Base-by-base conservation (phyloP, 1,140 invertebrate genomes). In the Achatina immaculata region DNA sequence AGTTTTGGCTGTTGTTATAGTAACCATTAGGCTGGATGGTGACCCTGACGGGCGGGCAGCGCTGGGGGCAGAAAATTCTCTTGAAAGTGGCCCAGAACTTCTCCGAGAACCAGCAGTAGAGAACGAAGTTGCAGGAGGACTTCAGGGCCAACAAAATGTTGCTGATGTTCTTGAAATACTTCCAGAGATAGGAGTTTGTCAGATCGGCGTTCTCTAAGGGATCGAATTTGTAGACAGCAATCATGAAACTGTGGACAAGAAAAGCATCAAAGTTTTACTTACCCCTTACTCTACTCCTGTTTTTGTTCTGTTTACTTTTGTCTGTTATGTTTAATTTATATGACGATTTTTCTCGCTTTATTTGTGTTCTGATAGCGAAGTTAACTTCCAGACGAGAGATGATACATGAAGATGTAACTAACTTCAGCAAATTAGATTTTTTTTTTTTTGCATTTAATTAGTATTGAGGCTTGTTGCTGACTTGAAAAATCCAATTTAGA, bases 81-180 rank as follows among this genome's bases (percentile, higher is more conserved):
- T 62, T 62, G 58, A 62, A 62, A 34, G 58, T 62, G 7, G 93
- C 93, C 78, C 95, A 93, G 90, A 95, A 96, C 85, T 95, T 95
- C 89, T 95, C 94, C 83, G 94, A 95, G 86, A 95, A 93, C 81
- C 94, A 94, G 87, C 95, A 95, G 89, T 95, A 96, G 42, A 96
- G 90, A 69, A 95, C 92, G 28, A 62, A 62, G 58, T 62, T 62
- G 58, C 58, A 62, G 3, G 58, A 62, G 9, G 58, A 62, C 58
- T 95, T 95, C 31, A 95, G 89, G 19, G 93, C 93, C 21, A 94
- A 89, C 48, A 96, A 88, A 45, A 36, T 68, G 48, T 45, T 36
- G 76, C 58, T 43, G 31, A 68, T 24, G 48, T 28, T 9, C 45
- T 36, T 7, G 62, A 78, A 65, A n/a, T 31, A 28, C 21, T 55